Base-by-base conservation (phyloP, 2,797 vertebrate genomes). In the Microhierax caerulescens region DNA sequence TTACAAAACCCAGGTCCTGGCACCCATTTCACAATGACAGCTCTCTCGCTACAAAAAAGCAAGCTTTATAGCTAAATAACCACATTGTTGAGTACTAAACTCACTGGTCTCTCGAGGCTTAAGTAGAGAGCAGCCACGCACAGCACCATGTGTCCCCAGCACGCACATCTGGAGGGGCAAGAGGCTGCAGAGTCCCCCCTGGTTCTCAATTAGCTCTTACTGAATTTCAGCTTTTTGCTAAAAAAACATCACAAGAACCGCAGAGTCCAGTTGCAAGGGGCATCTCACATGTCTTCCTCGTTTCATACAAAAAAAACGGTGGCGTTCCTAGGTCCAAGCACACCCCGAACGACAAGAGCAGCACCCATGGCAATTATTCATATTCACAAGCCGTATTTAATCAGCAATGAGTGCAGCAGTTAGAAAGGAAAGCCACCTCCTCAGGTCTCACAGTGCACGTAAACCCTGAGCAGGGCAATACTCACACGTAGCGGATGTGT, bases 401-500 rank as follows among this genome's bases (percentile, higher is more conserved):
- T 12, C 16, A 47, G 77, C 45, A 19, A 12, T 4, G 27, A 34
- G 14, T 8, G 14, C 4, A 43, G 32, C 22, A 5, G 20, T 32
- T 11, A 11, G n/a, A 32, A 16, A 32, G n/a, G 20, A 23, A 74
- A 88, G 14, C 45, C 45, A 10, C 2, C 45, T 24, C 32, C 65
- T 30, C 50, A 20, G 51, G 50, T 20, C 43, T 13, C 21, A 1
- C 8, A 10, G 69, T 1, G 7, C 36, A 4, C 3, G 20, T 17
- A 43, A 59, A 21, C 36, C 37, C 70, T 3, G 45, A 59, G 83
- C 22, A 27, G 32, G 45, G 4, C 61, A 8, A 21, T 0, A 9
- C 30, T 48, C 36, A 3, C 51, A 12, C 7, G 4, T 8, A 5
- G 36, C 1, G 17, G 51, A 15, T 1, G 14, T 1, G 16, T 5